phyloP scores from a whole-genome alignment of 1,140 invertebrate species.

The Pseudomyrmex cubaensis region DNA sequence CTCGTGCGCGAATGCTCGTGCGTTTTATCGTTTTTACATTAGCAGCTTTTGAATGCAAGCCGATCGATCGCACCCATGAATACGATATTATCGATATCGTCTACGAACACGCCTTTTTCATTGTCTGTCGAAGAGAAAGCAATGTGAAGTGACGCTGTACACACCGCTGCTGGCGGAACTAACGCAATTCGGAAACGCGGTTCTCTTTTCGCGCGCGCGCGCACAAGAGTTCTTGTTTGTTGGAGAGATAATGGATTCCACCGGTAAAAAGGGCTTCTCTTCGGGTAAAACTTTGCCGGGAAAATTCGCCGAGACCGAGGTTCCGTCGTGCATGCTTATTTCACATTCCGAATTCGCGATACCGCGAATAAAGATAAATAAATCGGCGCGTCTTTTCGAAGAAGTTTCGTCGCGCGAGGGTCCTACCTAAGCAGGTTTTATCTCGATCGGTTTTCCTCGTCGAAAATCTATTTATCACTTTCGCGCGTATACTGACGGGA shows the following conservation, averaged over 20 bases:
- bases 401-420: constrained; percentile 7
- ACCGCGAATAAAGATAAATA: constrained; percentile 33
- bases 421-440: constrained; percentile 13
- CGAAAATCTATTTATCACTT: not conserved
- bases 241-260: constrained; percentile 48
- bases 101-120: not conserved
- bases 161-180: constrained; percentile 16
- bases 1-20: too few species aligned
- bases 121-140: not conserved
- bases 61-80: not conserved
- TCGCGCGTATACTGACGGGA: too few species aligned
- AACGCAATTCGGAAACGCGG: constrained; percentile 47
- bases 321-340: constrained; percentile 37
- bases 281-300: constrained; percentile 10
- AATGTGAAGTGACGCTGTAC: not conserved
- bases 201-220: constrained; percentile 13
- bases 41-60: not conserved
- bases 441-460: constrained; percentile 10
- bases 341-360: constrained; percentile 46
- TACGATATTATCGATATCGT: not conserved
- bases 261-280: constrained; percentile 9
- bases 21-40: not conserved
- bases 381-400: constrained; percentile 37
- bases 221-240: constrained; percentile 19
- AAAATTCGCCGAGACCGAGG: not conserved